Conservation (phyloP, 2,113 vertebrate species). For the Piaya cayana region DNA sequence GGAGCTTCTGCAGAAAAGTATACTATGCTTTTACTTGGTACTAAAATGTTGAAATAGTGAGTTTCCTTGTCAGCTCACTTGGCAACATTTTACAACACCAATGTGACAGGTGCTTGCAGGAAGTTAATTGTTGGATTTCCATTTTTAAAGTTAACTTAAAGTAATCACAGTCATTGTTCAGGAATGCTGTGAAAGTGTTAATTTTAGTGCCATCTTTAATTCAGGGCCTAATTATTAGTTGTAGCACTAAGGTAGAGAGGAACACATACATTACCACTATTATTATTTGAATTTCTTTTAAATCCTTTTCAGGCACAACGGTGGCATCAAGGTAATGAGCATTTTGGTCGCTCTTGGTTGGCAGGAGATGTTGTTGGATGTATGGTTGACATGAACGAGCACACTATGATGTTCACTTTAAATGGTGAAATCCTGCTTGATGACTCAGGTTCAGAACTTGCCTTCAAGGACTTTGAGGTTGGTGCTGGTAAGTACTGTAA, state of each 20-base stretch:
- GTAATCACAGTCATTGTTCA: neutral
- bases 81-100: neutral
- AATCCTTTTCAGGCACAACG: conserved; percentile 84
- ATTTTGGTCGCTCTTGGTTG: conserved; percentile 93
- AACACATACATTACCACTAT: neutral
- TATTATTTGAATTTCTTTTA: neutral
- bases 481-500: conserved; percentile 82
- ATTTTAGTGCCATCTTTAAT: neutral
- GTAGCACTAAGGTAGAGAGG: neutral
- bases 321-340: conserved; percentile 96
- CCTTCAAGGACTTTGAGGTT: conserved; percentile 94
- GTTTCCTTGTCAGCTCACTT: neutral
- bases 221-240: neutral
- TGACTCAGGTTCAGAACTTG: conserved; percentile 93
- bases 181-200: neutral
- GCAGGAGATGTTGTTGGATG: conserved; percentile 91
- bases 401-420: conserved; percentile 94
- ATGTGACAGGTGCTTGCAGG: neutral
- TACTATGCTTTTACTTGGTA: neutral
- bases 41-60: neutral
- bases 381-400: conserved; percentile 95
- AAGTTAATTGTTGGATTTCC: conserved; percentile 4
- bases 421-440: conserved; percentile 95
- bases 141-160: neutral
- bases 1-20: neutral